Base-by-base conservation (phyloP, 2,888 invertebrate genomes). In the Phlogophora meticulosa region DNA sequence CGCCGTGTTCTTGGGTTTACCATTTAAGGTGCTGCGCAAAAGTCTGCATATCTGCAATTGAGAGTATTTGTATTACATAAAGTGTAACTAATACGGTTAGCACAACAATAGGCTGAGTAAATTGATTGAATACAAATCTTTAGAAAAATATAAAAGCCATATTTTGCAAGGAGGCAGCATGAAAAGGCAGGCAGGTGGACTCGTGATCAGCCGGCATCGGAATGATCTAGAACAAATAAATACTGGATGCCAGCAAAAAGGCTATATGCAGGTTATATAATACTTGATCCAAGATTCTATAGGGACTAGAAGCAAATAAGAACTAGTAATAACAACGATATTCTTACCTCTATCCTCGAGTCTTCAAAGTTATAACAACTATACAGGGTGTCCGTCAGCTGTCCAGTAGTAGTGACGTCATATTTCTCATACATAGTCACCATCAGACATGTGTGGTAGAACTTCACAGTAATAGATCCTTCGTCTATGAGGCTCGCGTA, bases 381-480 rank as follows among this genome's bases (percentile, higher is more conserved):
- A 68, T 95, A 95, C 59, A 96, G 75, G 0, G 94, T 87, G 61
- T 95, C 94, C 0, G 92, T 91, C 53, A 96, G 76, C n/a, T 90
- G 91, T 28, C 70, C 83, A 1, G 87, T 87, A 7, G 92, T 82
- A 0, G 90, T 93, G 0, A 78, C 82, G 75, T 96, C 95, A 76
- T 90, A 93, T 76, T 90, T 93, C 77, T 94, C 95, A 82, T 91
- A 93, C 87, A 94, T 87, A 1, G 93, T 88, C 34, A 93, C 92
- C 77, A 96, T 87, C 65, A 97, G 88, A 83, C 96, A 96, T 0
- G 95, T 91, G 70, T 96, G 96, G 78, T 96, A 96, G 83, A 96
- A 97, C 91, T 96, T 96, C 78, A 93, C 91, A 65, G 96, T 96
- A 48, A 97, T 86, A n/a, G 96, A 95, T 10, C 96, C 95, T 48